phyloP scores from a whole-genome alignment of 2,888 invertebrate species.

The Cantharis rustica region DNA sequence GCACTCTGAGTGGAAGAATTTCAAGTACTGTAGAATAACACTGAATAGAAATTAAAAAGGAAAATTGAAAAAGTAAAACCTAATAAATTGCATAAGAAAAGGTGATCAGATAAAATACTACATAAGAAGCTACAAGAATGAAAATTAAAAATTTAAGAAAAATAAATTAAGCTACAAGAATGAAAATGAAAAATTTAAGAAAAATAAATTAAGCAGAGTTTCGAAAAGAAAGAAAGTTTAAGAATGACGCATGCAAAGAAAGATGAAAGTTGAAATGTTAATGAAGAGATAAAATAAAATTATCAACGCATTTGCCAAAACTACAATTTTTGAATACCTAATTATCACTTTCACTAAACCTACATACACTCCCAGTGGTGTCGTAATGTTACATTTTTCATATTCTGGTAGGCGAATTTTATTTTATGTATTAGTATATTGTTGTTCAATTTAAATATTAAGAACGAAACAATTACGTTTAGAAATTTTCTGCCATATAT shows the following conservation, averaged over 20 bases:
- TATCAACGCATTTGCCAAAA: slow-evolving; percentile 3
- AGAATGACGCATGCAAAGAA: not conserved
- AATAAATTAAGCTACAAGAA: not conserved
- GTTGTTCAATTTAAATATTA: not conserved
- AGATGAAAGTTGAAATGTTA: not conserved
- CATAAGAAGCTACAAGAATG: not conserved
- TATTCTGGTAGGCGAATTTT: not conserved
- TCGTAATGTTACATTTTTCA: not conserved
- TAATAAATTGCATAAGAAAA: not conserved
- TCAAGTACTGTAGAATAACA: slow-evolving; percentile 25
- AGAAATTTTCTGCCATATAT: not conserved
- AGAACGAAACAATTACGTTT: not conserved
- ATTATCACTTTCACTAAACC: slow-evolving; percentile 14
- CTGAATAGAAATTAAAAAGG: not conserved
- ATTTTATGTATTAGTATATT: not conserved
- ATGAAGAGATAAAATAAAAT: not conserved
- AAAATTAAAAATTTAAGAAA: not conserved
- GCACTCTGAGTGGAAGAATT: slow-evolving; percentile 41
- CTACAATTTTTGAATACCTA: slow-evolving; percentile 10
- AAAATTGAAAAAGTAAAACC: not conserved
- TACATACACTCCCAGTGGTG: not conserved
- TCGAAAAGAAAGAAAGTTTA: slow-evolving; percentile 4
- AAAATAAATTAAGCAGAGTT: not conserved
- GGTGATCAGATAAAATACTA: not conserved
- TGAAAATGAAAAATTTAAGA: not conserved